Conservation (phyloP, 2,888 invertebrate species). For the Aspidiotus rigidus region DNA sequence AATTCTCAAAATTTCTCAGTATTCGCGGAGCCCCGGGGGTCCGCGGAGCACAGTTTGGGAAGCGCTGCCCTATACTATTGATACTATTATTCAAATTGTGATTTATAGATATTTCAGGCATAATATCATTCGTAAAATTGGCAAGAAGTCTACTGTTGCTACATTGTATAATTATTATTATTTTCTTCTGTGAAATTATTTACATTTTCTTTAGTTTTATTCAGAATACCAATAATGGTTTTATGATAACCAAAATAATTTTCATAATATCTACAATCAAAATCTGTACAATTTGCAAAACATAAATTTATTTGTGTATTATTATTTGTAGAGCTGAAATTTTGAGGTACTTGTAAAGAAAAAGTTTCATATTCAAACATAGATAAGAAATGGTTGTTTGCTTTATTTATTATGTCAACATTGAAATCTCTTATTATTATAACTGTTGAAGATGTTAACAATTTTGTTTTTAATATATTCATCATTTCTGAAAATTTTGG, state of each 20-base stretch:
- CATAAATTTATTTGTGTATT: not conserved
- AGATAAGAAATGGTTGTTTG: not conserved
- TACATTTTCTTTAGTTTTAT: too few species aligned
- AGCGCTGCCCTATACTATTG: too few species aligned
- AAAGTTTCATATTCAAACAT: not conserved
- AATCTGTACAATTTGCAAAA: not conserved
- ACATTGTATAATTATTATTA: too few species aligned
- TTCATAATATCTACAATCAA: not conserved
- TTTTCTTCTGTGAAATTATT: too few species aligned
- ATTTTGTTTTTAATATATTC: not conserved
- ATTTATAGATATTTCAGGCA: too few species aligned
- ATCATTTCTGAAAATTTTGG: not conserved
- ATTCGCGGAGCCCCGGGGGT: too few species aligned
- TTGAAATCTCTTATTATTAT: not conserved
- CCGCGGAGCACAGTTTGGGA: too few species aligned
- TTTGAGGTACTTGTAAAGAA: not conserved
- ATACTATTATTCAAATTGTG: too few species aligned
- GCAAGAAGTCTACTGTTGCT: too few species aligned
- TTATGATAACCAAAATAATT: not conserved
- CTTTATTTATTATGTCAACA: not conserved
- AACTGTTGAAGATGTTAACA: not conserved
- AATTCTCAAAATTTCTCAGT: too few species aligned
- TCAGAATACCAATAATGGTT: not conserved
- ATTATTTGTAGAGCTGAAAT: not conserved
- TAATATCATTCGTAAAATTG: too few species aligned